Evolutionary conservation across 2,113 vertebrate genomes (phyloP).

Genomic region (Poicephalus gulielmi): DNA sequence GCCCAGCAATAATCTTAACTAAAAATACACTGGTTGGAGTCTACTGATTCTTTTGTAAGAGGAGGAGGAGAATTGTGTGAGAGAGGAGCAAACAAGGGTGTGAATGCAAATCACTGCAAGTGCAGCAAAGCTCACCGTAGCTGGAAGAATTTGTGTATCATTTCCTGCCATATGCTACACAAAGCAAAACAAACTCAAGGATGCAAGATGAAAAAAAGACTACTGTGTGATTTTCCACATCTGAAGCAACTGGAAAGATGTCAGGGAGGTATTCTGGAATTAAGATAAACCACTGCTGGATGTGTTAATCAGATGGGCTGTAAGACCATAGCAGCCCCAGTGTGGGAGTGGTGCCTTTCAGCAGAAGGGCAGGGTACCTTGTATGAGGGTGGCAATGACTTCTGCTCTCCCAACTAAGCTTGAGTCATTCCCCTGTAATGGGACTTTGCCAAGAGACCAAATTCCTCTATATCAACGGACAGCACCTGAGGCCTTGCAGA

Average conservation of each 20-base stretch:
- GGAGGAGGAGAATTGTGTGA: neutral
- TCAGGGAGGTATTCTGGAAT: neutral
- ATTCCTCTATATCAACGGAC: neutral
- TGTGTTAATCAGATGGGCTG: neutral
- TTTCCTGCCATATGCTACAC: neutral
- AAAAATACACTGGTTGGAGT: neutral
- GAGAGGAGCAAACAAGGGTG: neutral
- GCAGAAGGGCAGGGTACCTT: neutral
- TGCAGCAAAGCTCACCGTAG: neutral
- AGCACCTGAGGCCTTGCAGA: neutral
- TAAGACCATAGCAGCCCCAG: neutral
- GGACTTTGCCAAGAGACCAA: neutral
- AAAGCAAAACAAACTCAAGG: neutral
- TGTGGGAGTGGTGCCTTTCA: neutral
- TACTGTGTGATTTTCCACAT: neutral
- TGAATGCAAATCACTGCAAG: neutral
- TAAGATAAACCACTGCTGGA: neutral
- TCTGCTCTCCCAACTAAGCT: fast-evolving
- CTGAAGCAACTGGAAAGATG: neutral
- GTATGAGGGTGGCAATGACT: neutral
- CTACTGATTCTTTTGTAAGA: neutral
- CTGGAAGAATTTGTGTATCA: neutral
- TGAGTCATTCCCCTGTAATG: neutral
- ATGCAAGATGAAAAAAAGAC: neutral
- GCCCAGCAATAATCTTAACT: neutral